These are phyloP conservation scores for Cirrhinus mrigala DNA, from an alignment of 2,797 vertebrate species.

Conservation along the genomic window DNA sequence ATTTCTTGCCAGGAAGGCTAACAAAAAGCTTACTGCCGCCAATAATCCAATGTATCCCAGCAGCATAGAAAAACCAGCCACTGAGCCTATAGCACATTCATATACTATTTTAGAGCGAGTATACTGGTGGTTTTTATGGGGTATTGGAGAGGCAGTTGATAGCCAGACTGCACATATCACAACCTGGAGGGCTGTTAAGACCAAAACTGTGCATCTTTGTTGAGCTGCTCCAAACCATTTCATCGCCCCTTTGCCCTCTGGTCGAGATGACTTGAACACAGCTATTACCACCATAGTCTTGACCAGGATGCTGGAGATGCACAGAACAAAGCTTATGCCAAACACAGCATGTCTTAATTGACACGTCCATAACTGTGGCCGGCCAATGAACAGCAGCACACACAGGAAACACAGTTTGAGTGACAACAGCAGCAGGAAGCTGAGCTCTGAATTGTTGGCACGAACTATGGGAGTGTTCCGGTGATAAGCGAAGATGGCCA, in stretches of 20 bases:
- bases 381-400: conserved; percentile 51
- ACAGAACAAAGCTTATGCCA: too few species aligned
- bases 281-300: conserved; percentile 76
- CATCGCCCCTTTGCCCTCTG: conserved; percentile 61
- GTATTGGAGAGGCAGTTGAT: too few species aligned
- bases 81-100: conserved; percentile 67
- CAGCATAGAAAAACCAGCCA: conserved; percentile 59
- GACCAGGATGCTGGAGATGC: conserved; percentile 54
- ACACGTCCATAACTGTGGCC: conserved; percentile 13
- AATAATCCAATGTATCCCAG: conserved; percentile 49
- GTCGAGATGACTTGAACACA: conserved; percentile 68
- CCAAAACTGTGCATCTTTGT: too few species aligned
- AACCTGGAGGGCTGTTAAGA: too few species aligned
- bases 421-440: conserved; percentile 55
- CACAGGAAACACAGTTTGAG: conserved; percentile 40
- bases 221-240: conserved; percentile 68
- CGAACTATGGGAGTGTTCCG: conserved; percentile 52
- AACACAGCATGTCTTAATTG: too few species aligned
- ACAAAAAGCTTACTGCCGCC: too few species aligned
- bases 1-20: conserved; percentile 44
- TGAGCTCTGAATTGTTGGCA: conserved; percentile 57
- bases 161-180: too few species aligned
- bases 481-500: conserved; percentile 31
- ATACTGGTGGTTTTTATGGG: too few species aligned
- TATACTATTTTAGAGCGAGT: conserved; percentile 70